Evolutionary conservation across 2,113 vertebrate genomes (phyloP).

Genomic region (Semnornis frantzii): DNA sequence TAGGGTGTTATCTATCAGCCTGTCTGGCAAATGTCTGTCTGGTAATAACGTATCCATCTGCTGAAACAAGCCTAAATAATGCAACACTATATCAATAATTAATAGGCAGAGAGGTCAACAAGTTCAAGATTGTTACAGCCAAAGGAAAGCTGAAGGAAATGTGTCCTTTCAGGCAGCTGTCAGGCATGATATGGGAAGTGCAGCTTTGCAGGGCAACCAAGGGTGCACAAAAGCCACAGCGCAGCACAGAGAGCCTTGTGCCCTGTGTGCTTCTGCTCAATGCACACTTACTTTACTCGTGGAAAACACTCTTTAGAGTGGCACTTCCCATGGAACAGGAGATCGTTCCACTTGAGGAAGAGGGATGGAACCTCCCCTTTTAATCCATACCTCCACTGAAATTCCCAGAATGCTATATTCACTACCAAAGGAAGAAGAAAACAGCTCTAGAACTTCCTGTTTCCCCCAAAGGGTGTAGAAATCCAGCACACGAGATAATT

Average conservation of each 20-base stretch:
- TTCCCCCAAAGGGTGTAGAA: not conserved
- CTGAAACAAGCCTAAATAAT: conserved; percentile 72
- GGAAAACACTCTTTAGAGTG: not conserved
- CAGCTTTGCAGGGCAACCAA: not conserved
- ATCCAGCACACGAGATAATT: rapidly evolving
- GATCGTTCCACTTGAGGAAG: not conserved
- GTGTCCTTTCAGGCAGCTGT: not conserved
- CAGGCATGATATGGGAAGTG: rapidly evolving
- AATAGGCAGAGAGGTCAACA: conserved; percentile 60
- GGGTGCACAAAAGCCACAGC: not conserved
- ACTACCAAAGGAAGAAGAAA: not conserved
- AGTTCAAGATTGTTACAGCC: conserved; percentile 49
- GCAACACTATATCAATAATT: conserved; percentile 68
- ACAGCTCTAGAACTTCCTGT: not conserved
- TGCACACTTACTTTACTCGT: not conserved
- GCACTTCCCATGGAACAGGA: not conserved
- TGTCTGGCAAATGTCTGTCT: conserved; percentile 67
- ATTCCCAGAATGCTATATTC: not conserved
- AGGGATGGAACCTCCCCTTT: not conserved
- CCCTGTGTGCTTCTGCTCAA: not conserved
- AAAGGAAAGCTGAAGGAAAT: conserved; percentile 8
- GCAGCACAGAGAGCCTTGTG: no score
- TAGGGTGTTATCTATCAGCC: conserved; percentile 60
- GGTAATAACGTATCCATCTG: conserved; percentile 59
- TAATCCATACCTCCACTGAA: not conserved